Percentiles rank a stretch among this genome's conserved stretches.
phyloP scores from a whole-genome alignment of 2,888 invertebrate species.

The Trypoxylon attenuatum region DNA sequence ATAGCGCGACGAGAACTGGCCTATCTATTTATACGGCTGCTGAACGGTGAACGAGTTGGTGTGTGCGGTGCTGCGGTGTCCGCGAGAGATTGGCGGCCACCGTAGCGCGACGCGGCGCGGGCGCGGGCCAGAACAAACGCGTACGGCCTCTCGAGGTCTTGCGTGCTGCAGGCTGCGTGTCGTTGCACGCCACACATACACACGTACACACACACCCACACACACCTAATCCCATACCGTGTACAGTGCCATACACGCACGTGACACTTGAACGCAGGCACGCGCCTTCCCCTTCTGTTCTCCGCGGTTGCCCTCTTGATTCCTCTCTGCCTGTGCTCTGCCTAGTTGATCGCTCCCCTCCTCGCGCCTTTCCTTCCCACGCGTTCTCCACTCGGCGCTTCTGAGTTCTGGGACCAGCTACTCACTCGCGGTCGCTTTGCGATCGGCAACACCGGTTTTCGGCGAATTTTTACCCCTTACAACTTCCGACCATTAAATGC shows the following conservation, averaged over 20 bases:
- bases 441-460: too few species aligned
- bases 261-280: conserved; percentile 34
- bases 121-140: conserved; percentile 14
- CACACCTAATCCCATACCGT: conserved; percentile 6
- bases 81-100: background rate
- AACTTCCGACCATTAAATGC: too few species aligned
- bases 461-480: too few species aligned
- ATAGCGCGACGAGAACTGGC: background rate
- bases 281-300: conserved; percentile 30
- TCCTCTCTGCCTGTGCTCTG: conserved; percentile 1
- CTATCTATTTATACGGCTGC: conserved; percentile 42
- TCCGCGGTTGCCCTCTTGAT: background rate
- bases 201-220: too few species aligned
- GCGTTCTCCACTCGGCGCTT: too few species aligned
- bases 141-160: conserved; percentile 5
- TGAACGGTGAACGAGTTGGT: conserved; percentile 12
- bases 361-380: conserved; percentile 1
- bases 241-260: conserved; percentile 21
- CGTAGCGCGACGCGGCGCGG: background rate
- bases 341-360: background rate
- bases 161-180: conserved; percentile 7
- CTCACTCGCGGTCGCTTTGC: too few species aligned
- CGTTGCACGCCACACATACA: too few species aligned
- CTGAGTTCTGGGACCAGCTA: too few species aligned
- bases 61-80: background rate